Base-by-base conservation (phyloP, 2,797 vertebrate genomes). In the Moxostoma hubbsi region DNA sequence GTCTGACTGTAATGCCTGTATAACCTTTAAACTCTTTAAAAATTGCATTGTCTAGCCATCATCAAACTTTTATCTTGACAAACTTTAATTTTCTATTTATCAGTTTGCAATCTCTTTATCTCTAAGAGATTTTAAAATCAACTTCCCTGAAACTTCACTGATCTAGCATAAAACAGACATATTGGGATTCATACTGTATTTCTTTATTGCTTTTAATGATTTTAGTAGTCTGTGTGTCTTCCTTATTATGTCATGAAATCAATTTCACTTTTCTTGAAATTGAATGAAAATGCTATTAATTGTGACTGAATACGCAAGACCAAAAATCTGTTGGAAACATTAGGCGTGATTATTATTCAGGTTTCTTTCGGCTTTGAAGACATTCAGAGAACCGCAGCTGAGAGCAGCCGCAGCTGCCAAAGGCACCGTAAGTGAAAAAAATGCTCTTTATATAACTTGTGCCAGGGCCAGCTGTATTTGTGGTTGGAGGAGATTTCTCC, bases 401-500 rank as follows among this genome's bases (percentile, higher is more conserved):
- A 88, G 86, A 86, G 80, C 77, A 18, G 46, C 69, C 62, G 70
- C 84, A 85, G 81, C 86, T 89, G 89, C 86, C 86, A 90, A 87
- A 87, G 53, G 73, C 77, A 18, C 67, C 79, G 77, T 82, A 79
- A 81, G 84, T 61, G 65, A 86, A 86, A 87, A 24, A 88, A 80
- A 84, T 64, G 69, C 78, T 87, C 85, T 92, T 93, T 93, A 92
- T 92, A 91, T 91, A 92, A 91, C 87, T 83, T 72, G 81, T 79
- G 81, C 83, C 83, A 70, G 81, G 83, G 92, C 91, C 89, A 90
- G 87, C 87, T 89, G 76, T 89, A 83, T 87, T 86, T 89, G 91
- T 77, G 88, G 91, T 91, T 89, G 83, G 88, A 89, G 87, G 85
- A 92, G 88, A 94, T 93, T 87, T 92, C 88, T 92, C 81, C 76